Percentiles rank a stretch among this genome's conserved stretches.
Evolutionary conservation across 23 tunicate species (phyloP).

Genomic region (Botrylloides violaceus): DNA sequence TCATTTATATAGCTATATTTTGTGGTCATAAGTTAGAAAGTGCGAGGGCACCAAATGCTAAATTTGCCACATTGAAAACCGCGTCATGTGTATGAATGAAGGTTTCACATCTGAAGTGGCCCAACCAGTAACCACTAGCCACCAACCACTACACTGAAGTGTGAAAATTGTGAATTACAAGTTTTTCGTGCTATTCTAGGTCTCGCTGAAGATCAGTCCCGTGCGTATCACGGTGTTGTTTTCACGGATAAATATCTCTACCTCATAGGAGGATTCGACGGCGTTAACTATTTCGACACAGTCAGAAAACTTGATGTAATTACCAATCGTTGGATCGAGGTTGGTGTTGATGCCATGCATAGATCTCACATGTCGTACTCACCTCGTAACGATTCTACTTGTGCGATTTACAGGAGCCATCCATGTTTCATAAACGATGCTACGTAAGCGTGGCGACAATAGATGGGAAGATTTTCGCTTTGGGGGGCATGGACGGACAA

Average conservation of each 20-base stretch:
- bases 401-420: slow-evolving; percentile 55
- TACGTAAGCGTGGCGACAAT: slow-evolving; percentile 84
- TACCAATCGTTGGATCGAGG: slow-evolving; percentile 70
- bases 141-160: too few species aligned
- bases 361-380: too few species aligned
- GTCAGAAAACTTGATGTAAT: slow-evolving; percentile 51
- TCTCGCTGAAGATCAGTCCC: slow-evolving; percentile 53
- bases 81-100: too few species aligned
- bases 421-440: slow-evolving; percentile 83
- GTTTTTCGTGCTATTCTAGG: too few species aligned
- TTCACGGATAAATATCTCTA: slow-evolving; percentile 56
- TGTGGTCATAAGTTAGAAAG: too few species aligned
- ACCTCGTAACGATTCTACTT: neutral
- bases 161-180: too few species aligned
- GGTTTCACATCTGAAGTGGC: too few species aligned
- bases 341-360: too few species aligned
- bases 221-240: slow-evolving; percentile 92
- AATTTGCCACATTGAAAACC: too few species aligned
- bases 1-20: too few species aligned
- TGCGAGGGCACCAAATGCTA: too few species aligned
- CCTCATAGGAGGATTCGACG: slow-evolving; percentile 89
- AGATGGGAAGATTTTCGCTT: slow-evolving; percentile 49
- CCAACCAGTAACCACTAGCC: too few species aligned
- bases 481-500: slow-evolving; percentile 88
- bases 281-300: slow-evolving; percentile 77